These are phyloP conservation scores for Etia nguti DNA, from an alignment of 2,113 vertebrate species.

Conservation along the genomic window DNA sequence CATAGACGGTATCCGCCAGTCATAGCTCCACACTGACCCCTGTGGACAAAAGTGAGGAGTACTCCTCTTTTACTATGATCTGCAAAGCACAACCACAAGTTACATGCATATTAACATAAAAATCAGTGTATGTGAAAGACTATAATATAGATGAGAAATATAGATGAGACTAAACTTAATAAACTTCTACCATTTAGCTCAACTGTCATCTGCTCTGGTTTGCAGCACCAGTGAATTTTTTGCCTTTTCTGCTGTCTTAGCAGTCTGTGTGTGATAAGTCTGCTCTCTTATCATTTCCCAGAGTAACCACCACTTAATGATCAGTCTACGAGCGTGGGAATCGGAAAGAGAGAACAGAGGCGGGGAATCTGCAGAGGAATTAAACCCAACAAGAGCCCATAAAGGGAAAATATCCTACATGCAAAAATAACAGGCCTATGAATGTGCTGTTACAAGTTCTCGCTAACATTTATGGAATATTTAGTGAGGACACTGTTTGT, in stretches of 20 bases:
- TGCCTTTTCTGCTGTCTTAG: background rate
- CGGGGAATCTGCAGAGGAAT: background rate
- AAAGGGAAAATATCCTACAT: background rate
- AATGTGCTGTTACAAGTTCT: background rate
- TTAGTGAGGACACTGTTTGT: background rate
- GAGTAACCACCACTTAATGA: slow-evolving; percentile 39
- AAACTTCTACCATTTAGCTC: background rate
- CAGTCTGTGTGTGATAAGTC: slow-evolving; percentile 6
- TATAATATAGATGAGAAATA: background rate
- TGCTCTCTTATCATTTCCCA: slow-evolving; percentile 33
- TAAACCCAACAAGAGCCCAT: background rate
- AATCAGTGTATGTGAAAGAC: background rate
- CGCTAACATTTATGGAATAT: background rate
- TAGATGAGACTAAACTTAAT: background rate
- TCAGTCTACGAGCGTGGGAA: slow-evolving; percentile 38
- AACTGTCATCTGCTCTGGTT: background rate
- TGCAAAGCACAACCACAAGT: background rate
- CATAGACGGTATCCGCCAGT: background rate
- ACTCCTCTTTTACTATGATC: background rate
- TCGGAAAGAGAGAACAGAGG: background rate
- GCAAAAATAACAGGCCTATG: background rate
- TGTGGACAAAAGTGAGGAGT: background rate
- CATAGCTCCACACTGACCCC: slow-evolving; percentile 51
- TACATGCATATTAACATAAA: background rate
- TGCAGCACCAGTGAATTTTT: background rate